phyloP scores from a whole-genome alignment of 2,888 invertebrate species.

The Scaptomyza polygonia region DNA sequence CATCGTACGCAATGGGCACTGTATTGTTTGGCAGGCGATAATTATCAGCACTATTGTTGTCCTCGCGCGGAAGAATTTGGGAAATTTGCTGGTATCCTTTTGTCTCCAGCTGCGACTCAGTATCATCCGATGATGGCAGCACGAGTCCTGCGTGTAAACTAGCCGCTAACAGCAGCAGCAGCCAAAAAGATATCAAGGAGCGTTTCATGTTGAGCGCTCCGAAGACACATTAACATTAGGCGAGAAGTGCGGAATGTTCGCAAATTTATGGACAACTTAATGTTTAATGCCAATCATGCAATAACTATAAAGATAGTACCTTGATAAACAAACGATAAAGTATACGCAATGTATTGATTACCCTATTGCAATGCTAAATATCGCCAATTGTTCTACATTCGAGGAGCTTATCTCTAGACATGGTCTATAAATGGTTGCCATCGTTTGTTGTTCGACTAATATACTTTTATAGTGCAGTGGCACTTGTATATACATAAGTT shows the following conservation, averaged over 20 bases:
- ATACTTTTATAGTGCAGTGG: constrained; percentile 4
- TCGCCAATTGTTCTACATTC: constrained; percentile 6
- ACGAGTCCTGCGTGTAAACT: constrained; percentile 50
- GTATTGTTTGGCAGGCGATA: constrained; percentile 86
- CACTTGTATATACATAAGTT: constrained; percentile 1
- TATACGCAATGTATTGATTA: constrained; percentile 16
- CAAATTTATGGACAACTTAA: constrained; percentile 49
- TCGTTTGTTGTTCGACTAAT: neutral
- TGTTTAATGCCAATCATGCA: constrained; percentile 45
- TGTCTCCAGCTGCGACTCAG: constrained; percentile 46
- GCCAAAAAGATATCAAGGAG: constrained; percentile 25
- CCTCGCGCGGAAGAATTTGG: constrained; percentile 37
- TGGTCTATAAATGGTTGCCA: constrained; percentile 21
- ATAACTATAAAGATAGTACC: constrained; percentile 51
- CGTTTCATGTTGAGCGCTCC: constrained; percentile 54
- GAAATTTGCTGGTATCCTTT: constrained; percentile 42
- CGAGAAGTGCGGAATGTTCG: neutral
- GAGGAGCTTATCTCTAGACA: constrained; percentile 42
- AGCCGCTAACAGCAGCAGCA: constrained; percentile 35
- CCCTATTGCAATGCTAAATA: constrained; percentile 14
- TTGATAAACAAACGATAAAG: constrained; percentile 30
- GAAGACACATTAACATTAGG: constrained; percentile 18
- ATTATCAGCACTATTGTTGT: constrained; percentile 48
- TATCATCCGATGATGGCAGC: constrained; percentile 18
- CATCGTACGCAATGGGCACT: constrained; percentile 85